Conservation (phyloP, 2,113 vertebrate genomes). For the Bubalus kerabau region DNA sequence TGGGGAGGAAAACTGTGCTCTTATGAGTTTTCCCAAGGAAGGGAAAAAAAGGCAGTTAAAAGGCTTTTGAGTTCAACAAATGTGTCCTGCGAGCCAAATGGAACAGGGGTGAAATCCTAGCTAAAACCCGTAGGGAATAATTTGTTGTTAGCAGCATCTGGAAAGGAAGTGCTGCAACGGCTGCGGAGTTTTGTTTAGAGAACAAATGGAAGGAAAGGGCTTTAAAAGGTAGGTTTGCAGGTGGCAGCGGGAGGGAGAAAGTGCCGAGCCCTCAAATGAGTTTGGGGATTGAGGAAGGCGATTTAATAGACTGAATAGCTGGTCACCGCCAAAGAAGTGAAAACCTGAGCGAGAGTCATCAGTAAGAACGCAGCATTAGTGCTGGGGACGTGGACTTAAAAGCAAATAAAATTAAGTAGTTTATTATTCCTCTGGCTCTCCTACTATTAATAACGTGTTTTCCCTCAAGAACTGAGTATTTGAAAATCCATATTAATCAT, state of each 20-base stretch:
- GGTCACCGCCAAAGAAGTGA: constrained; percentile 6
- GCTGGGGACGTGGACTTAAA: not conserved
- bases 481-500: constrained; percentile 45
- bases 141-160: constrained; percentile 57
- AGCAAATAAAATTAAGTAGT: constrained; percentile 41
- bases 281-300: constrained; percentile 19
- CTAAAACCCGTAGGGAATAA: constrained; percentile 60
- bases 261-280: not conserved
- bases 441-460: not conserved
- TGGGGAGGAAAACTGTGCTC: constrained; percentile 6
- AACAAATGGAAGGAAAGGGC: constrained; percentile 36
- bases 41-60: constrained; percentile 36
- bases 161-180: constrained; percentile 20
- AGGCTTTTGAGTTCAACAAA: constrained; percentile 62
- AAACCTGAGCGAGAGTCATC: not conserved
- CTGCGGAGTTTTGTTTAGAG: constrained; percentile 59
- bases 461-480: constrained; percentile 17
- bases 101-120: constrained; percentile 53
- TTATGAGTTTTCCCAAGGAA: constrained; percentile 16
- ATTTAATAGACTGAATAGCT: constrained; percentile 23
- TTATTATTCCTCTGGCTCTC: constrained; percentile 35
- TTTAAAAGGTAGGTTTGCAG: constrained; percentile 57
- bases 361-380: not conserved
- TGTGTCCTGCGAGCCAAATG: constrained; percentile 24
- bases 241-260: not conserved